These are phyloP conservation scores for Triplophysa dalaica DNA, from an alignment of 2,113 vertebrate genomes.

Conservation along the genomic window DNA sequence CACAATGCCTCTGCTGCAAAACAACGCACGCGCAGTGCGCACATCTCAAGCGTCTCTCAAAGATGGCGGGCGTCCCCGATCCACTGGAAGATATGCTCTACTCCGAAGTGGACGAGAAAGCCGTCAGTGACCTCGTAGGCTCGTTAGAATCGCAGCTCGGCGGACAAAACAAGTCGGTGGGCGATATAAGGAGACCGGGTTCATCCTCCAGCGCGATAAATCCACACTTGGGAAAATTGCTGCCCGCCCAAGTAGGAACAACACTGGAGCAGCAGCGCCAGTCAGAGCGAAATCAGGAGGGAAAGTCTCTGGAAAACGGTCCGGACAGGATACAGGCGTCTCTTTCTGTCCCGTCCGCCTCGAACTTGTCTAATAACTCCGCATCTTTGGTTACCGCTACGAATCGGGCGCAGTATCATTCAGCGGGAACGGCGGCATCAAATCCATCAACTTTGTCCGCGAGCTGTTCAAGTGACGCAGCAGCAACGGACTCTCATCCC, in stretches of 20 bases:
- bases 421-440: not conserved
- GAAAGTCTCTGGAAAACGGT: constrained; percentile 68
- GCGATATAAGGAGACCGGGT: constrained; percentile 66
- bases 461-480: constrained; percentile 58
- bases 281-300: constrained; percentile 70
- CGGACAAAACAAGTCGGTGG: constrained; percentile 63
- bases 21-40: constrained; percentile 51
- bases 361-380: constrained; percentile 60
- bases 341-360: constrained; percentile 56
- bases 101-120: constrained; percentile 88
- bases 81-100: constrained; percentile 89
- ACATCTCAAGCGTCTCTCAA: constrained; percentile 62
- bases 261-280: constrained; percentile 77
- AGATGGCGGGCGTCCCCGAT: constrained; percentile 86
- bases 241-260: constrained; percentile 74
- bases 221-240: constrained; percentile 77
- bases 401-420: constrained; percentile 71
- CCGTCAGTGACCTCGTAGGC: constrained; percentile 84
- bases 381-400: constrained; percentile 64
- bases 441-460: constrained; percentile 68
- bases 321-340: constrained; percentile 66
- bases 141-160: constrained; percentile 83
- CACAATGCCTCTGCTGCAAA: constrained; percentile 49
- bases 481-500: constrained; percentile 56
- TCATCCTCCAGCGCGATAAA: constrained; percentile 68